phyloP scores from a whole-genome alignment of 1,140 invertebrate species.

The Drosophila rufa region DNA sequence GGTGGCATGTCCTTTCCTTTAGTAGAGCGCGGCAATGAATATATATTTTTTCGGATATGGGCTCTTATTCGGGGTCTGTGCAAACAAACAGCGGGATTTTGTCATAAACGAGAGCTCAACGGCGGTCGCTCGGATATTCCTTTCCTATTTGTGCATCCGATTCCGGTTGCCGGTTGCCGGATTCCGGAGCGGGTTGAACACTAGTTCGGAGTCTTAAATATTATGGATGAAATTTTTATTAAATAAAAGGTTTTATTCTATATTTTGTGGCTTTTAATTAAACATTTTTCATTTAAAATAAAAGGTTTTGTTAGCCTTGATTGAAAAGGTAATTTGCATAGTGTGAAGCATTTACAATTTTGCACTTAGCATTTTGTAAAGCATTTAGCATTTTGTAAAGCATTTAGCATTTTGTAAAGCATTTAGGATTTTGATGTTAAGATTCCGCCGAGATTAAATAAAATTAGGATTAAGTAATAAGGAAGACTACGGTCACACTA shows the following conservation, averaged over 20 bases:
- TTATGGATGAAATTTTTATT: too few relatives aligned
- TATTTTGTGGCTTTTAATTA: not conserved
- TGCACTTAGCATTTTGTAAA: too few relatives aligned
- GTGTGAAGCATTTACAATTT: too few relatives aligned
- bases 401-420: too few relatives aligned
- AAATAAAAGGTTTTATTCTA: not conserved
- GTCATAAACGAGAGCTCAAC: conserved; percentile 54
- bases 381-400: too few relatives aligned
- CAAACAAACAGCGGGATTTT: conserved; percentile 77
- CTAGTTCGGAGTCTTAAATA: not conserved
- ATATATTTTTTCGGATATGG: conserved; percentile 28
- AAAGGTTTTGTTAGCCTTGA: not conserved
- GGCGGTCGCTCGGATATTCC: conserved; percentile 40
- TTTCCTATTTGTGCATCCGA: conserved; percentile 33
- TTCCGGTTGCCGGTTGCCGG: conserved; percentile 4
- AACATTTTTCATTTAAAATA: not conserved
- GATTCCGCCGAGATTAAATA: too few relatives aligned
- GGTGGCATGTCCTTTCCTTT: conserved; percentile 33
- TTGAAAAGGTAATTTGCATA: too few relatives aligned
- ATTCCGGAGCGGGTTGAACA: conserved; percentile 24
- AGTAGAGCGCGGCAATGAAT: conserved; percentile 50
- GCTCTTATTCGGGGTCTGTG: conserved; percentile 20
- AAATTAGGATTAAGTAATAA: too few relatives aligned
- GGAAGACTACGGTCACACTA: too few relatives aligned
- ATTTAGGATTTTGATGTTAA: too few relatives aligned